Percentiles rank a stretch among this genome's conserved stretches.
Conservation (phyloP, 2,888 invertebrate species). For the Plebejus anna region DNA sequence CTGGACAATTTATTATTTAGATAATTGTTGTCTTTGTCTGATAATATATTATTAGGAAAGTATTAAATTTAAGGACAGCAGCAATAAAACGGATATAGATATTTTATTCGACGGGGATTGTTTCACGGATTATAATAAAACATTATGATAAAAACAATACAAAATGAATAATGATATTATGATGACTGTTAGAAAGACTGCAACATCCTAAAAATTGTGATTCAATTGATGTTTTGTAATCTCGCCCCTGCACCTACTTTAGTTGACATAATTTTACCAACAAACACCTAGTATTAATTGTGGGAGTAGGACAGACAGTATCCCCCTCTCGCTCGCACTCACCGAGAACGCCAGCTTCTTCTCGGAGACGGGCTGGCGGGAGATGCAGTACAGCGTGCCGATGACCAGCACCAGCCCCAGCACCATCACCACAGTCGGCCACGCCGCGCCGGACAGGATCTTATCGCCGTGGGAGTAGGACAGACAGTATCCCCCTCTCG, state of each 20-base stretch:
- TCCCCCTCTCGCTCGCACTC: slow-evolving; percentile 41
- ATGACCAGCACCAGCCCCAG: slow-evolving; percentile 54
- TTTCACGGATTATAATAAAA: no score
- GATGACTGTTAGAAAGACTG: no score
- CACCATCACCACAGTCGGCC: slow-evolving; percentile 39
- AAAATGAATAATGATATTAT: no score
- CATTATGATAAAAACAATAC: no score
- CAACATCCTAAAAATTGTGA: no score
- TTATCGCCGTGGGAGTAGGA: slow-evolving; percentile 49
- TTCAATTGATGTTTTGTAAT: no score
- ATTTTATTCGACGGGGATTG: no score
- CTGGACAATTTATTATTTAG: slow-evolving; percentile 54
- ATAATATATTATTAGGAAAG: neutral
- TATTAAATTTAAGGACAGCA: neutral
- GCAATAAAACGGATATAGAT: no score
- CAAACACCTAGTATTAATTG: neutral
- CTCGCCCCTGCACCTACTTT: no score
- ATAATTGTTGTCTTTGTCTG: neutral
- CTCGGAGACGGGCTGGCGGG: slow-evolving; percentile 82
- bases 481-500: neutral
- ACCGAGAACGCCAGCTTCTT: slow-evolving; percentile 83
- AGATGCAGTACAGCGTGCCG: slow-evolving; percentile 73
- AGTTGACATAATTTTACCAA: no score
- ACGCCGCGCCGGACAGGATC: slow-evolving; percentile 53
- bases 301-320: neutral